phyloP scores from a whole-genome alignment of 92 coral and sea anemone species.

The Zoanthus solanderi region DNA sequence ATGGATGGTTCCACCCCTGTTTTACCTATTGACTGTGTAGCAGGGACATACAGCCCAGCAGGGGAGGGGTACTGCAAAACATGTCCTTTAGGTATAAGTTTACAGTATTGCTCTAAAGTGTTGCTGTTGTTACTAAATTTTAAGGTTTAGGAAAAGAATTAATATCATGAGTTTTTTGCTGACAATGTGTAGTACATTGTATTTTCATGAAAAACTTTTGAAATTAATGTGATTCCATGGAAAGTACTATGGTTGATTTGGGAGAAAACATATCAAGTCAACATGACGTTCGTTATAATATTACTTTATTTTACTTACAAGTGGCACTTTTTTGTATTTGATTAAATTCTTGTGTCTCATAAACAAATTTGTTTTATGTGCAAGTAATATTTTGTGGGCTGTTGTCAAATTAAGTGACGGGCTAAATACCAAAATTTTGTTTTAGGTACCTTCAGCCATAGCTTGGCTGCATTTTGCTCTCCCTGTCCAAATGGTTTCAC shows the following conservation, averaged over 20 bases:
- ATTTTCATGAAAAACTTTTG: no score
- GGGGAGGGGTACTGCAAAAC: conserved; percentile 87
- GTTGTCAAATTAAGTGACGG: not conserved
- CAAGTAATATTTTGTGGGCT: no score
- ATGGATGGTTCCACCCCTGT: conserved; percentile 79
- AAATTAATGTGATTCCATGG: no score
- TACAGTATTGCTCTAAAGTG: not conserved
- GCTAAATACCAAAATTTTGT: not conserved
- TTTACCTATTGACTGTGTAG: conserved; percentile 77
- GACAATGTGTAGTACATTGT: no score
- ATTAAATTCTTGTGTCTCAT: no score
- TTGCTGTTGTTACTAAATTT: not conserved
- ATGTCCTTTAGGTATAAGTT: conserved; percentile 77
- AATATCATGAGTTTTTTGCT: no score
- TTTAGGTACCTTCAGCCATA: conserved; percentile 74
- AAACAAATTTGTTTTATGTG: no score
- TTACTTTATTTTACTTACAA: no score
- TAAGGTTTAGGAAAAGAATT: not conserved
- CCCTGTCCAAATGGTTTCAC: conserved; percentile 91
- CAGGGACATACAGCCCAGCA: conserved; percentile 92
- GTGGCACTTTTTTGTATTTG: no score
- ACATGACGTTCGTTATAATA: no score
- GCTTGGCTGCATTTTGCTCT: conserved; percentile 82
- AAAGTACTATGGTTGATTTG: no score
- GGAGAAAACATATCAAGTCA: no score